Base-by-base conservation (phyloP, 2,113 vertebrate genomes). In the Emydocephalus ijimae region DNA sequence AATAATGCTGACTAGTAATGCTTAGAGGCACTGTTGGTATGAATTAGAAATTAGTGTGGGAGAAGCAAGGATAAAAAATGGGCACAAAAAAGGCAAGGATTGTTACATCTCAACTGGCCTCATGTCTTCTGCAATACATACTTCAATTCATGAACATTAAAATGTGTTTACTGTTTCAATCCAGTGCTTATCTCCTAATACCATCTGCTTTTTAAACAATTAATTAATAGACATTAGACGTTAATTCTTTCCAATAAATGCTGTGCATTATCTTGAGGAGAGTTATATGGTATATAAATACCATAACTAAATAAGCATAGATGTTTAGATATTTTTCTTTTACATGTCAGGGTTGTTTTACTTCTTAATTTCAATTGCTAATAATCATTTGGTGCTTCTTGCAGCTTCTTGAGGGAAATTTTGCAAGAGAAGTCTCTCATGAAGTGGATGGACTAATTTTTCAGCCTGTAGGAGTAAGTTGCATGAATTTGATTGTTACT, bases 361-460 rank as follows among this genome's bases (percentile, higher is more conserved):
- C 61, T 93, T 14, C 48, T 48, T 90, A 0, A 94, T 93, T 89
- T 88, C 93, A 96, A 96, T 55, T 88, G 50, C 6, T 89, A 64
- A 69, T 91, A 94, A 93, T 4, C 93, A 92, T 96, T 91, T 85
- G 20, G 81, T 97, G 95, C 97, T 26, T 97, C 95, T 97, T 97
- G 93, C 97, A 99, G 99, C 98, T 99, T 52, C 97, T 99, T 95
- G 99, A 99, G 97, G 99, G 99, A 98, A 99, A 98, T 96, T 99
- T 99, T 98, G 98, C 98, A 45, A 98, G 98, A 96, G 99, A 99
- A 98, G 99, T 99, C 96, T 99, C 99, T 97, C 99, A 99, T 89
- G 99, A 99, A 98, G 98, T 99, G 89, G 99, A 99, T 95, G 99
- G 99, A 94, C 98, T 99, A 88, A 99, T 99, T 98, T 99, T 99